Conservation (phyloP, 2,888 invertebrate species). For the Parnassius orleans region DNA sequence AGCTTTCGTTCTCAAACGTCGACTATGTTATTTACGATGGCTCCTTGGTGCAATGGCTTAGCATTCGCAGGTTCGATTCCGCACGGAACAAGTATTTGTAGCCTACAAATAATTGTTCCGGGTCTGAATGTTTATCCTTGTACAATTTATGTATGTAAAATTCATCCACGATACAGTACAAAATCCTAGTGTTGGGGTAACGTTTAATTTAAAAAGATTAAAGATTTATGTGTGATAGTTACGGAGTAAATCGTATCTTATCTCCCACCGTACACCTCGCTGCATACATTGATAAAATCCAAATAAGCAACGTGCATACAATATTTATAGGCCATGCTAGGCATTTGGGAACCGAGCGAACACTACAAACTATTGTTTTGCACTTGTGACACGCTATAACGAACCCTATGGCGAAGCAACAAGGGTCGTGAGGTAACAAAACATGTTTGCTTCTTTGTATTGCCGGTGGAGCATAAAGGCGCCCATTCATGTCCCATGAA, state of each 20-base stretch:
- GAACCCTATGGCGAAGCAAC: slow-evolving; percentile 34
- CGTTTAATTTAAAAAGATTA: not conserved
- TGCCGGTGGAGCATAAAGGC: slow-evolving; percentile 63
- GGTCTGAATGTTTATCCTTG: too few relatives aligned
- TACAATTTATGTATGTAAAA: too few relatives aligned
- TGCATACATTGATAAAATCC: slow-evolving; percentile 40
- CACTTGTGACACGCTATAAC: slow-evolving; percentile 32
- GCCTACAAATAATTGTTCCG: too few relatives aligned
- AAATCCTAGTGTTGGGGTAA: too few relatives aligned
- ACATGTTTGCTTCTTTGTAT: slow-evolving; percentile 40
- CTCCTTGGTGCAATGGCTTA: too few relatives aligned
- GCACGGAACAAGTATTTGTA: too few relatives aligned
- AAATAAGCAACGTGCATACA: slow-evolving; percentile 51
- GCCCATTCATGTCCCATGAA: slow-evolving; percentile 67
- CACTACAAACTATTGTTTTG: slow-evolving; percentile 34
- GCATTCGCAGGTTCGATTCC: too few relatives aligned
- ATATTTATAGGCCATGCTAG: slow-evolving; percentile 70
- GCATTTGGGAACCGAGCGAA: slow-evolving; percentile 55
- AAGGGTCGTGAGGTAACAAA: slow-evolving; percentile 28
- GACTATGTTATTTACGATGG: too few relatives aligned
- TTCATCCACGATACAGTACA: too few relatives aligned
- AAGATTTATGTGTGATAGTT: slow-evolving; percentile 3
- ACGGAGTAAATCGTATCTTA: slow-evolving; percentile 31
- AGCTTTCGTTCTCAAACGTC: too few relatives aligned
- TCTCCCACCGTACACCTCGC: slow-evolving; percentile 25